Percentiles rank a stretch among this genome's conserved stretches.
These are phyloP conservation scores for Nematolebias whitei DNA, from an alignment of 2,113 vertebrate species.

Conservation along the genomic window DNA sequence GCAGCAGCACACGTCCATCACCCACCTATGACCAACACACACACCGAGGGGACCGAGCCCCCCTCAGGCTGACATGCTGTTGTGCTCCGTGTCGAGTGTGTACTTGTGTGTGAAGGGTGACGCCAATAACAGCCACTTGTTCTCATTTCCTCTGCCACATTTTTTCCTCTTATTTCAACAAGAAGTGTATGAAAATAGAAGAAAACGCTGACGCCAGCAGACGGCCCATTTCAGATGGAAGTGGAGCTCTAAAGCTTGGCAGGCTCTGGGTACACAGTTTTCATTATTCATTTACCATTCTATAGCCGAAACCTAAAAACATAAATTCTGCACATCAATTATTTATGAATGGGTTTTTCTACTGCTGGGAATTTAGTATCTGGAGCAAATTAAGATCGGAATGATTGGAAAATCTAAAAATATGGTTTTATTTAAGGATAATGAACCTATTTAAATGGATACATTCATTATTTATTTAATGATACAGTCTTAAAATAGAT, in stretches of 20 bases:
- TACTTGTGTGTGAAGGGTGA: conserved; percentile 47
- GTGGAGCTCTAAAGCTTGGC: conserved; percentile 15
- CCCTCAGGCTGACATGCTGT: conserved; percentile 35
- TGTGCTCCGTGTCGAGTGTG: conserved; percentile 33
- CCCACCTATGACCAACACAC: not conserved
- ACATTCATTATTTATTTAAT: no score
- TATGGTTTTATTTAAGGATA: no score
- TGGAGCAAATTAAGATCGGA: conserved; percentile 17
- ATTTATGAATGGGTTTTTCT: conserved; percentile 14
- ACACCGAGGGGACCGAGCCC: conserved; percentile 15
- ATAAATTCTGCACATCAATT: conserved; percentile 13
- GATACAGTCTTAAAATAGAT: no score
- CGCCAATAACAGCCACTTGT: conserved; percentile 36
- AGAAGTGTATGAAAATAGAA: conserved; percentile 24
- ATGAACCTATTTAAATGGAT: no score
- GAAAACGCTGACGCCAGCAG: conserved; percentile 39
- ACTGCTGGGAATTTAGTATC: conserved; percentile 21
- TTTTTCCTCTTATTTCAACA: conserved; percentile 17
- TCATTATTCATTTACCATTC: conserved; percentile 56
- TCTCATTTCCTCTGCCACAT: conserved; percentile 35
- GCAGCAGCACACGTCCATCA: conserved; percentile 55
- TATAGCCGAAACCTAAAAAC: conserved; percentile 29
- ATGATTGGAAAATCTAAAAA: not conserved
- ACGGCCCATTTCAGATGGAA: conserved; percentile 32
- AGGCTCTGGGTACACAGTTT: conserved; percentile 14